Conservation (phyloP, 1,140 invertebrate species). For the Thereuonema tuberculata region DNA sequence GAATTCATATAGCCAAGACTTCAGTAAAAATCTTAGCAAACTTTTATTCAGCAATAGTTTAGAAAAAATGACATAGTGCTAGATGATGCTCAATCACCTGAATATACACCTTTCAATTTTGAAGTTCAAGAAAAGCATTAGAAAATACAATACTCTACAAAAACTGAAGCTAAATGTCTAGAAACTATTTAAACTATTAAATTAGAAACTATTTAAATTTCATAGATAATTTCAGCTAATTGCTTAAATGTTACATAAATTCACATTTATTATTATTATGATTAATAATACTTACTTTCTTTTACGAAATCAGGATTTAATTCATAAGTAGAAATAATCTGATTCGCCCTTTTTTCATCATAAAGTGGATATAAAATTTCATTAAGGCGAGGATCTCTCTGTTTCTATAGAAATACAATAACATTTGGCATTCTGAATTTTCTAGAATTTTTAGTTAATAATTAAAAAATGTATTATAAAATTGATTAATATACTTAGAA, state of each 20-base stretch:
- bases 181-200: no score
- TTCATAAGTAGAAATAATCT: constrained; percentile 93
- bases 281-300: constrained; percentile 46
- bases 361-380: constrained; percentile 98
- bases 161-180: no score
- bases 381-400: constrained; percentile 94
- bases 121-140: no score
- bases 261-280: background rate
- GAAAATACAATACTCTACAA: no score
- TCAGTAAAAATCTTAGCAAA: no score
- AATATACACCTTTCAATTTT: no score
- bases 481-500: background rate
- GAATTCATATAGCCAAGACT: no score
- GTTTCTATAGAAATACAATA: constrained; percentile 43
- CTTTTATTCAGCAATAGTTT: no score
- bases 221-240: no score
- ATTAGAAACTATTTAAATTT: no score
- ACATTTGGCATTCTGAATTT: background rate
- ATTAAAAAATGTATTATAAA: background rate
- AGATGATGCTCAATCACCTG: no score
- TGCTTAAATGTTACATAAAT: background rate
- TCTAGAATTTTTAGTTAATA: background rate
- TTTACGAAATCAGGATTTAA: constrained; percentile 60
- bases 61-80: no score
- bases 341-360: constrained; percentile 79